Evolutionary conservation across 2,113 vertebrate species (phyloP), one percentile per base, ranked within the genome.

Genomic region (Telmatochromis brichardi): DNA sequence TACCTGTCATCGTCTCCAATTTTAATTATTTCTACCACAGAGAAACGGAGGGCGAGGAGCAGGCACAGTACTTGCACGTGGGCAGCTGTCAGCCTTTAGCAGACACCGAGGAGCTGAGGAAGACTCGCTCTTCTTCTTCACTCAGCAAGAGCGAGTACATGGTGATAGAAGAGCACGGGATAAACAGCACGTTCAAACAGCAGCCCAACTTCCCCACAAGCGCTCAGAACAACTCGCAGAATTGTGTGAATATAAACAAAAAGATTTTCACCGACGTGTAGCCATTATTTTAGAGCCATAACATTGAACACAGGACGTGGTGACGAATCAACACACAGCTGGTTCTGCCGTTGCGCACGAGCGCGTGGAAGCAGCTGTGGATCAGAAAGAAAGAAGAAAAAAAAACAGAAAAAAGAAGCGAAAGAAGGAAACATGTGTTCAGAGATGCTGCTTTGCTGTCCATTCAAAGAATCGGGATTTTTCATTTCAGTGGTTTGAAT

Each of bases 1-100:
- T 99, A 5, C 99, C 99, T 0, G 98, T 99, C 76, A 99, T 99
- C n/a, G 98, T 99, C 78, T 99, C 98, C 92, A 99, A 99, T 47
- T 99, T 99, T 95, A 99, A 99, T 95, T 99, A 99, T 82, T 99
- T 99, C 95, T 99, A 99, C 92, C 98, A 99, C 94, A 94, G 98
- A 33, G 99, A 99, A 96, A 99, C 98, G 0, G 99, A 99, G 12
- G 98, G 98, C 2, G 99, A 99, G 96, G 99, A 99, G 33, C 99
- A 99, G 96, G 98, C 98, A 21, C 98, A 99, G 89, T 99, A 99
- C 91, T 87, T 99, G 88, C 98, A 99, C 65, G 97, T 99, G 57
- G 98, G 98, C 40, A 99, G 98, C 96, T 99, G 98, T 93, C 98
- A 98, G 94, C 98, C 98, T 15, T 96, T 99, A 92, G 96, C 98